Evolutionary conservation across 2,113 vertebrate genomes (phyloP).

Genomic region (Macheiramphus alcinus): DNA sequence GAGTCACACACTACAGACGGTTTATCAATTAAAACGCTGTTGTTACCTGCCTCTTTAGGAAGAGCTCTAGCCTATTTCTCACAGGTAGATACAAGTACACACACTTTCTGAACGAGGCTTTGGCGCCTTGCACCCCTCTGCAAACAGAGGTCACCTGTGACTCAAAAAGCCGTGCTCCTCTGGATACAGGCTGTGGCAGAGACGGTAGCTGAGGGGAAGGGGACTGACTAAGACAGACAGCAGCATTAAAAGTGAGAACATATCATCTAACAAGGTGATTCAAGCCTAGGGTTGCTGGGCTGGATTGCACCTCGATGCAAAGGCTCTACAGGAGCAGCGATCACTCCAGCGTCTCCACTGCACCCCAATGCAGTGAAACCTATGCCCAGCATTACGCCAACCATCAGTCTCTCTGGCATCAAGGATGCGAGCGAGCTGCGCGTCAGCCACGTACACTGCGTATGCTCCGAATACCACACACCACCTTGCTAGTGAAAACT

Average conservation of each 20-base stretch:
- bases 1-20: accelerated
- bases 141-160: neutral
- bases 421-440: accelerated
- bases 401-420: accelerated
- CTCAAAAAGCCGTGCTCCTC: neutral
- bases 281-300: neutral
- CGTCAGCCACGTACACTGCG: accelerated
- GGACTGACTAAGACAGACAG: neutral
- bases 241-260: neutral
- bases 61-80: neutral
- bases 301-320: neutral
- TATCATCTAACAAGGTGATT: neutral
- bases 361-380: neutral
- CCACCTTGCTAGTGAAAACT: neutral
- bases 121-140: neutral
- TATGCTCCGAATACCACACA: accelerated
- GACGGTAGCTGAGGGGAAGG: neutral
- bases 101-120: neutral
- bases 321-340: neutral
- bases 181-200: neutral
- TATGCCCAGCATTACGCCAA: accelerated
- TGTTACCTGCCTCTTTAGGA: neutral
- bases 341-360: neutral
- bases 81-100: accelerated
- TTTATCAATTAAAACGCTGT: accelerated